A percentile compares a stretch with the other conserved stretches of the same genome.
These are phyloP conservation scores for Gopherus evgoodei DNA, from an alignment of 2,113 vertebrate genomes.

Conservation along the genomic window DNA sequence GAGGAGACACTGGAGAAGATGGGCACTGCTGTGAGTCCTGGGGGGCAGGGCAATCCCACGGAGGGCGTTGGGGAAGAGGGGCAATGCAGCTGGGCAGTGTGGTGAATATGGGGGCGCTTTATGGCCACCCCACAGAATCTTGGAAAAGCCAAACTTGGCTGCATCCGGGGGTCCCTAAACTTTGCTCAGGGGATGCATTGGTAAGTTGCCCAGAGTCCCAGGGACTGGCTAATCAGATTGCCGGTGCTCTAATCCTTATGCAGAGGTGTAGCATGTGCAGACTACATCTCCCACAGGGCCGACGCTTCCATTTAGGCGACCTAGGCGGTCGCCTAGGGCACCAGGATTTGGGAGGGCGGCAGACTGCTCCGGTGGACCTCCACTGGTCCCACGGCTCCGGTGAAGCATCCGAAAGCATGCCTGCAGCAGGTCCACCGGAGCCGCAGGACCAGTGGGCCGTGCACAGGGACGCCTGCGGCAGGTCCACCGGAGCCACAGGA, in stretches of 20 bases:
- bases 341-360: too few species aligned
- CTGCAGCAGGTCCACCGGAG: too few species aligned
- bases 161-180: background rate
- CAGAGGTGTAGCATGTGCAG: background rate
- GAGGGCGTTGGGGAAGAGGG: background rate
- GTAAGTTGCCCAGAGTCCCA: background rate
- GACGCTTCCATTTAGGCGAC: too few species aligned
- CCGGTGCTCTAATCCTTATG: background rate
- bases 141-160: background rate
- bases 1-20: constrained; percentile 90
- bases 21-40: constrained; percentile 84
- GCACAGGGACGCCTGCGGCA: too few species aligned
- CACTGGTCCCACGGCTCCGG: too few species aligned
- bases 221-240: background rate
- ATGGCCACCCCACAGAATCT: background rate
- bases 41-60: rapidly evolving
- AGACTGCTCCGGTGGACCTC: too few species aligned
- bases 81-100: background rate
- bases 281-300: background rate
- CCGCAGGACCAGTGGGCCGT: too few species aligned
- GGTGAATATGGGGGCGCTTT: background rate
- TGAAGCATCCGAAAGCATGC: too few species aligned
- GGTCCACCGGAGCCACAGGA: too few species aligned
- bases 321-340: too few species aligned
- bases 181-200: background rate